Base-by-base conservation (phyloP, 2,888 invertebrate genomes). In the Herminia tarsipennalis region DNA sequence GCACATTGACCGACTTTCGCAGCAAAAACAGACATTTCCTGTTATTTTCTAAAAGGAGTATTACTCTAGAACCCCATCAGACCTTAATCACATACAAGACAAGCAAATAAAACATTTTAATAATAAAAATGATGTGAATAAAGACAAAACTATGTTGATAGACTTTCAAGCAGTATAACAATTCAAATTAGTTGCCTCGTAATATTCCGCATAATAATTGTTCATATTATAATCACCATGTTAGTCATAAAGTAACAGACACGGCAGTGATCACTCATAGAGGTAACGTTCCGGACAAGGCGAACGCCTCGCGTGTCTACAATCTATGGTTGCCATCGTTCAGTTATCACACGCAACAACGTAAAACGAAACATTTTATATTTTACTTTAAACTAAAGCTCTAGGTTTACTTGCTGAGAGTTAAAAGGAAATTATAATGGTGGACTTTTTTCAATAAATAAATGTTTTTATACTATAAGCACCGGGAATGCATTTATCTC, bases 251-350 rank as follows among this genome's bases (percentile, higher is more conserved):
- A 47, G 25, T 30, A 46, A 12, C 10, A 3, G 13, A 21, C 20
- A 40, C 10, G 8, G 24, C 40, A 27, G 40, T 41, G 40, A 47
- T 47, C 46, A 47, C 27, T 41, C 40, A 47, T 41, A 32, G 41
- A 32, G 40, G 46, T 32, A 32, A 47, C 46, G 40, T 47, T 47
- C 46, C 46, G 40, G 46, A 47, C 40, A 47, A 40, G 73, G 71
- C 75, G 55, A 71, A 70, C 70, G 69, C 65, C 56, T 78, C 57
- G 81, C 81, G 81, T 81, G 82, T 49, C 8, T 12, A 48, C 67
- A 50, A 65, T 57, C 73, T 57, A 51, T 50, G 29, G 35, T 38
- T 27, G 55, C 61, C 38, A 64, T 64, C 70, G 58, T 60, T 42
- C 34, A 64, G 63, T 60, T 68, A 70, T 66, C 70, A 61, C 81